Base-by-base conservation (phyloP, 2,113 vertebrate genomes). In the Protobothrops flavoviridis region DNA sequence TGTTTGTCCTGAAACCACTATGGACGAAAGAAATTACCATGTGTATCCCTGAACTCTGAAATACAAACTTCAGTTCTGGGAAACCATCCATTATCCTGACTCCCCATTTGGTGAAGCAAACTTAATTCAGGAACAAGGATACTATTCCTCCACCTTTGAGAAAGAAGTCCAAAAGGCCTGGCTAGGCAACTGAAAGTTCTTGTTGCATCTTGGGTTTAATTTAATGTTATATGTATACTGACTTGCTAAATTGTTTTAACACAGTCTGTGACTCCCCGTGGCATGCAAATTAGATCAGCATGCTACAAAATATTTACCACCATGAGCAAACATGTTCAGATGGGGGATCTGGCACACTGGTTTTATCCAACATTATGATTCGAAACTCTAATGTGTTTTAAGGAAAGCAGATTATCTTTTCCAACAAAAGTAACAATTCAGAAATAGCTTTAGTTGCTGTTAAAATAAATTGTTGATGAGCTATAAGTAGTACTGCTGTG, bases 251-350 rank as follows among this genome's bases (percentile, higher is more conserved):
- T 48, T 86, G 92, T 90, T 90, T 90, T 93, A 93, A 90, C 92
- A 92, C 56, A 87, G 81, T 55, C 89, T 90, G 89, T 90, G 92
- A 87, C 56, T 93, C 89, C 92, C 92, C 56, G 52, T 52, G 92
- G 89, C 89, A 93, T 93, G 92, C 89, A 93, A 93, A 93, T 93
- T 90, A 93, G 92, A 93, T 90, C 92, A 93, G 92, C 89, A 86
- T 93, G 89, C 90, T 90, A 87, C 92, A 90, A 90, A 93, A 93
- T 93, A 93, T 93, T 93, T 93, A 90, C 89, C 89, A 93, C n/a
- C 89, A 90, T 93, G 92, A 90, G 89, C 81, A 93, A 93, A 93
- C 89, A 90, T 90, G 85, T 93, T 90, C 92, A 87, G 81, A 93
- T 55, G 81, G 81, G 48, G 56, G 81, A 93, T 87, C 88, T 90